Evolutionary conservation across 2,888 invertebrate genomes (phyloP), one percentile per base, ranked within the genome.

Genomic region (Cryptocephalus primarius): DNA sequence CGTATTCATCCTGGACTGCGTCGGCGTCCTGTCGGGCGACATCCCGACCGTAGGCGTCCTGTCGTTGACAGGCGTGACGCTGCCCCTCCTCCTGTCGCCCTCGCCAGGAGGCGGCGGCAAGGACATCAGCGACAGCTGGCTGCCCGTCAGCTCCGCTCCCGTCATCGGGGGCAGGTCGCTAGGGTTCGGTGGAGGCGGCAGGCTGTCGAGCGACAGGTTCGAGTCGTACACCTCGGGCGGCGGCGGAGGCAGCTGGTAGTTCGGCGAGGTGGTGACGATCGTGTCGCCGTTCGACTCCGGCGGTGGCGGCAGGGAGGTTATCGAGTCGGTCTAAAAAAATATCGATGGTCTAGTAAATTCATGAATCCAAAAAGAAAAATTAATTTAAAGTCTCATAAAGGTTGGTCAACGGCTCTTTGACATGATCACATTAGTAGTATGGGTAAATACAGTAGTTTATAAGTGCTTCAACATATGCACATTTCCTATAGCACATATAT

Each of bases 131-230:
- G 80, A 81, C 32, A 86, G 68, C 60, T 83, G 83, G 8, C 87
- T 86, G 4, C 85, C 86, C 9, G 78, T 76, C 8, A 83, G 68
- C 49, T 83, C 81, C 42, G 72, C 72, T 2, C 72, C 72, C 39
- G 72, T 68, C 59, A 12, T 33, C 9, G 72, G 67, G 6, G 76
- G 74, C 14, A 77, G 59, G 50, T 77, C 77, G 44, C 69, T 72
- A 6, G 82, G 82, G 38, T 83, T 82, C 41, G 78, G 85, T 1
- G 88, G 88, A 11, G 87, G 88, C 0, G 86, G 87, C 48, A 88
- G 68, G n/a, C 86, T 87, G 57, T 88, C 88, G 38, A 88, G 67
- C 22, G 88, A 88, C 9, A 86, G 71, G 10, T 83, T 86, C 1
- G 87, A 87, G 44, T 84, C 79, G 63, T 86, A 83, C 74, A 88